Base-by-base conservation (phyloP, 2,888 invertebrate species). In the Eristalis pertinax region DNA sequence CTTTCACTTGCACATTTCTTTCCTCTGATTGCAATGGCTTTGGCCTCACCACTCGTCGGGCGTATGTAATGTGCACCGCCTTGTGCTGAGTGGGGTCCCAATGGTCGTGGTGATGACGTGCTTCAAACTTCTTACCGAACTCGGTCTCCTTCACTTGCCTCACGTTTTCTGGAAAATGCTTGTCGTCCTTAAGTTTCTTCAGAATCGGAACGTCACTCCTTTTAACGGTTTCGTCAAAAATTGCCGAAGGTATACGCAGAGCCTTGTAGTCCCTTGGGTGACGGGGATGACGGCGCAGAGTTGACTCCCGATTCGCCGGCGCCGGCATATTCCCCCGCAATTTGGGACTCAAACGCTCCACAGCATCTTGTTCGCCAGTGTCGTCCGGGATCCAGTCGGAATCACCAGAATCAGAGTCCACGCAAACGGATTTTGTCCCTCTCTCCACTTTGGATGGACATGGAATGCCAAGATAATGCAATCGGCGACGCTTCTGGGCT, bases 21-120 rank as follows among this genome's bases (percentile, higher is more conserved):
- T 35, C 1, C 58, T 11, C n/a, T 15, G 84, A 56, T 7, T 89
- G 85, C 0, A 91, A 90, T 5, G 89, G 89, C 84, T 91, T 89
- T 0, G 92, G 91, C 8, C 88, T 68, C 0, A 91, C 90, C 0
- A 91, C 89, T 63, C 91, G 90, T 0, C 90, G 88, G 35, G 90
- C 90, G 69, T 93, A 93, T n/a, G 90, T 91, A 1, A 93, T 91
- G 77, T 91, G 86, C 0, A 93, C 90, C 0, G 64, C 60, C 35
- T 91, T 91, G 29, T 89, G 89, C 70, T 93, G 92, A 0, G 91
- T 91, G 1, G 91, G 91, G 41, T 91, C 89, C 90, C 90, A 91
- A 81, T 93, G 93, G 74, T 92, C 92, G 77, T 93, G 93, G 88
- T 93, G 93, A 78, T 93, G 93, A 0, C 93, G 90, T 0, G 90